These are phyloP conservation scores for Drosophila leontia DNA, from an alignment of 1,140 invertebrate species.

Conservation along the genomic window DNA sequence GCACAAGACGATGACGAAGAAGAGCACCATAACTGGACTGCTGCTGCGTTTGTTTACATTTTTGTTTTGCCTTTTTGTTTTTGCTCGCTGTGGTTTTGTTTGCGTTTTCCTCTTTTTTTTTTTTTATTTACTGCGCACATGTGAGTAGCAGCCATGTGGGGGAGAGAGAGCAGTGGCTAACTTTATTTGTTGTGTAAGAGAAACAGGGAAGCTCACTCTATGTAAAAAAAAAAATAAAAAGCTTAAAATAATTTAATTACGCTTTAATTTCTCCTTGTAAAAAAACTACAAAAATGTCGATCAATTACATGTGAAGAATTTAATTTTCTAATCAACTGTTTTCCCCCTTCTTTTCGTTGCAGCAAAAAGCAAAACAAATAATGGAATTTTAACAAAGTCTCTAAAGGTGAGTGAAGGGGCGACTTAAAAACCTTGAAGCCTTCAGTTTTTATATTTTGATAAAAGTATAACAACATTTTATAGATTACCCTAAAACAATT, in stretches of 20 bases:
- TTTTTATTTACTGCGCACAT: conserved; percentile 72
- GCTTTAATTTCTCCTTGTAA: conserved; percentile 22
- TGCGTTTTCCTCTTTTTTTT: conserved; percentile 29
- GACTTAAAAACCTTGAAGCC: conserved; percentile 43
- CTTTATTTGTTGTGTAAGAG: conserved; percentile 69
- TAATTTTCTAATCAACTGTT: conserved; percentile 9
- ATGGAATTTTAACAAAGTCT: conserved; percentile 77
- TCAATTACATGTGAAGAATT: conserved; percentile 18
- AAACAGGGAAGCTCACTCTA: conserved; percentile 60
- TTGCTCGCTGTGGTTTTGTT: conserved; percentile 50
- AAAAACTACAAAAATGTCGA: conserved; percentile 15
- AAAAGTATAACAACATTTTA: not conserved
- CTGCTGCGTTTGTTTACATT: conserved; percentile 69
- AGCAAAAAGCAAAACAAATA: conserved; percentile 68
- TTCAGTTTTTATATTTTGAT: not conserved
- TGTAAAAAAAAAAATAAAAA: conserved; percentile 4
- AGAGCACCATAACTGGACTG: conserved; percentile 59
- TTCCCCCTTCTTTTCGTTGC: conserved; percentile 54
- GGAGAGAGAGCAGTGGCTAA: conserved; percentile 44
- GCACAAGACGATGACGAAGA: conserved; percentile 37
- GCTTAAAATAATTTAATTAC: conserved; percentile 27
- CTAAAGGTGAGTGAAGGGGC: conserved; percentile 62
- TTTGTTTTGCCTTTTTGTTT: conserved; percentile 67
- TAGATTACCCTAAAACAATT: not conserved
- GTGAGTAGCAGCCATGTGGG: conserved; percentile 50